These are phyloP conservation scores for Chymomyza fuscimana DNA, from an alignment of 2,888 invertebrate genomes.

Conservation along the genomic window DNA sequence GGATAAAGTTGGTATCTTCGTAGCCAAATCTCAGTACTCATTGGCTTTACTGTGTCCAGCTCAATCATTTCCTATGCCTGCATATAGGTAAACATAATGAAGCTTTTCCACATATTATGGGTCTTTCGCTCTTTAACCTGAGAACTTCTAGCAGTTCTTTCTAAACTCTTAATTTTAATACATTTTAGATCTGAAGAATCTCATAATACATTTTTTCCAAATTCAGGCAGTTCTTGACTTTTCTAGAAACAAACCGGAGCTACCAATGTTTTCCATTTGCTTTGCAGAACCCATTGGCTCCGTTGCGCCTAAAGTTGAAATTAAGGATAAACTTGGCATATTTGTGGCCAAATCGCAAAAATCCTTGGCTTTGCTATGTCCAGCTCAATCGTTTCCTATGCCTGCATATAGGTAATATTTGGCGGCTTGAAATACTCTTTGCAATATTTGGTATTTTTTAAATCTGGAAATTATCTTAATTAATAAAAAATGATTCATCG, in stretches of 20 bases:
- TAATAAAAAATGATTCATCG: too few relatives aligned
- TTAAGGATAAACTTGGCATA: slow-evolving; percentile 81
- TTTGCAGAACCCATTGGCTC: slow-evolving; percentile 80
- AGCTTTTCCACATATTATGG: too few relatives aligned
- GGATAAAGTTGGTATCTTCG: slow-evolving; percentile 80
- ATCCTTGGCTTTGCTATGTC: slow-evolving; percentile 82
- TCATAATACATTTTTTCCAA: neutral
- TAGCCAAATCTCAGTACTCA: slow-evolving; percentile 35
- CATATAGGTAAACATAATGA: slow-evolving; percentile 80
- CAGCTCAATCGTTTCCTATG: slow-evolving; percentile 85
- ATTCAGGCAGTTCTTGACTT: neutral
- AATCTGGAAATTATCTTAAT: too few relatives aligned
- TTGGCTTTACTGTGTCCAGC: slow-evolving; percentile 84
- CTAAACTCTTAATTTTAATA: too few relatives aligned
- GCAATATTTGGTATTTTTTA: too few relatives aligned
- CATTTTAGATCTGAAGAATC: too few relatives aligned
- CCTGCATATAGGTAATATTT: slow-evolving; percentile 81
- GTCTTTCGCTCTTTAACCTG: too few relatives aligned
- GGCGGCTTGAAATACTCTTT: too few relatives aligned
- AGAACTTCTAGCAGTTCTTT: too few relatives aligned
- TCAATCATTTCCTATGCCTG: slow-evolving; percentile 84
- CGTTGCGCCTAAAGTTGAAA: slow-evolving; percentile 84
- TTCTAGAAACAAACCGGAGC: neutral
- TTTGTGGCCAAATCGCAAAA: slow-evolving; percentile 45
- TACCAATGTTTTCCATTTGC: too few relatives aligned